phyloP scores from a whole-genome alignment of 2,113 vertebrate genomes.

The Ahaetulla prasina region DNA sequence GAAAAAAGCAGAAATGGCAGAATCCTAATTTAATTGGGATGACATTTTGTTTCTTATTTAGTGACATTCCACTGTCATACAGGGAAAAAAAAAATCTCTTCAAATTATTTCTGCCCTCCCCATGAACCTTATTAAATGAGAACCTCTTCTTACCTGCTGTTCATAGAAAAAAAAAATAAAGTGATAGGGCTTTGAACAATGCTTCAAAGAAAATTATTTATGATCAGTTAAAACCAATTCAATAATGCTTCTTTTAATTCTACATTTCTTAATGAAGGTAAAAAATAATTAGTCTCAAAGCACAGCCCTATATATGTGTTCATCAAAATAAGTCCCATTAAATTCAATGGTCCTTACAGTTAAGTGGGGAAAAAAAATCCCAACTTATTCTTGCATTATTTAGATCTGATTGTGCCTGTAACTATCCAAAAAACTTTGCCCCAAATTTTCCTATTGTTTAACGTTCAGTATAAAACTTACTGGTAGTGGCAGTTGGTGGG shows the following conservation, averaged over 20 bases:
- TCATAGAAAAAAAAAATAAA: neutral
- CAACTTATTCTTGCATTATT: neutral
- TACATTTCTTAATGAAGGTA: conserved; percentile 2
- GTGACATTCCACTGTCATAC: rapidly evolving
- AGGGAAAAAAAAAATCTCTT: neutral
- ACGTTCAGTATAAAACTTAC: neutral
- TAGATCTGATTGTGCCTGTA: neutral
- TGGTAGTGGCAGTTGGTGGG: neutral
- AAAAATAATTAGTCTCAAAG: conserved; percentile 22
- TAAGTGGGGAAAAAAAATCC: neutral
- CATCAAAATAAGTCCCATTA: neutral
- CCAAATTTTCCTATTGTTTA: neutral
- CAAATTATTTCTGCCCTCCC: neutral
- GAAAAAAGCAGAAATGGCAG: neutral
- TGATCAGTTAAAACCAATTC: conserved; percentile 4
- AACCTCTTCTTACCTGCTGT: neutral
- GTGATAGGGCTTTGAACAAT: neutral
- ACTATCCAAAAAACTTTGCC: neutral
- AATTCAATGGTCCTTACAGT: neutral
- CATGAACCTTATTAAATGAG: neutral
- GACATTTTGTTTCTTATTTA: neutral
- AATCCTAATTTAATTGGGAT: neutral
- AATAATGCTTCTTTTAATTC: conserved; percentile 1
- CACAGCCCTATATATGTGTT: neutral
- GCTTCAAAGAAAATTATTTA: conserved; percentile 16